Conservation (phyloP, 2,888 invertebrate genomes). For the Morinoia aosen region DNA sequence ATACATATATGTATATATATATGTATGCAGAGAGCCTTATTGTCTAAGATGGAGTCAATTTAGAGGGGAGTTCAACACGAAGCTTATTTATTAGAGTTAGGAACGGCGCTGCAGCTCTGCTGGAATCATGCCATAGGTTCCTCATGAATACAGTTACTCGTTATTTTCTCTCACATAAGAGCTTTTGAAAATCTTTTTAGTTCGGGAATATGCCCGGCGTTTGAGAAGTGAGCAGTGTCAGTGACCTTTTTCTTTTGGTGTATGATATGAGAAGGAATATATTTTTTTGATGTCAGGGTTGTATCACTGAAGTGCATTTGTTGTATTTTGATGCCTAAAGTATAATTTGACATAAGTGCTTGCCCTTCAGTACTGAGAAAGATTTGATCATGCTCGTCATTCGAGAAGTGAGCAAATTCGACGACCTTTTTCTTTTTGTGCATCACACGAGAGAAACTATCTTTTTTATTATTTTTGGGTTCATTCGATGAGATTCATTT, state of each 20-base stretch:
- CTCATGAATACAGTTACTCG: neutral
- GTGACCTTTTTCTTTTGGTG: too few relatives aligned
- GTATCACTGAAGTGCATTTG: too few relatives aligned
- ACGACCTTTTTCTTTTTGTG: neutral
- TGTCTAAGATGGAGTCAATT: slow-evolving; percentile 11
- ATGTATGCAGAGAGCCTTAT: slow-evolving; percentile 5
- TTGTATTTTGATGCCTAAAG: too few relatives aligned
- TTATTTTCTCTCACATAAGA: too few relatives aligned
- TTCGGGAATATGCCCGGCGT: too few relatives aligned
- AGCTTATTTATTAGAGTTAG: neutral
- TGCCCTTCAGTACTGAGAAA: too few relatives aligned
- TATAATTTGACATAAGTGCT: too few relatives aligned
- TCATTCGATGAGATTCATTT: neutral
- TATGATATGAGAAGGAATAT: too few relatives aligned
- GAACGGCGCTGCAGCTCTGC: neutral
- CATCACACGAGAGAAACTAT: neutral
- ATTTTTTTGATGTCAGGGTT: too few relatives aligned
- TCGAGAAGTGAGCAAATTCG: neutral
- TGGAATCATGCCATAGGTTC: neutral
- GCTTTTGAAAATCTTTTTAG: too few relatives aligned
- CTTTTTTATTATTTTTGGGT: neutral
- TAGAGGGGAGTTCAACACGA: neutral
- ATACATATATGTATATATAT: neutral
- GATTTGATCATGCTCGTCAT: neutral
- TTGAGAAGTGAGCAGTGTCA: too few relatives aligned